Percentiles rank a stretch among this genome's conserved stretches.
These are phyloP conservation scores for Cotesia vestalis DNA, from an alignment of 1,140 invertebrate species.

Conservation along the genomic window DNA sequence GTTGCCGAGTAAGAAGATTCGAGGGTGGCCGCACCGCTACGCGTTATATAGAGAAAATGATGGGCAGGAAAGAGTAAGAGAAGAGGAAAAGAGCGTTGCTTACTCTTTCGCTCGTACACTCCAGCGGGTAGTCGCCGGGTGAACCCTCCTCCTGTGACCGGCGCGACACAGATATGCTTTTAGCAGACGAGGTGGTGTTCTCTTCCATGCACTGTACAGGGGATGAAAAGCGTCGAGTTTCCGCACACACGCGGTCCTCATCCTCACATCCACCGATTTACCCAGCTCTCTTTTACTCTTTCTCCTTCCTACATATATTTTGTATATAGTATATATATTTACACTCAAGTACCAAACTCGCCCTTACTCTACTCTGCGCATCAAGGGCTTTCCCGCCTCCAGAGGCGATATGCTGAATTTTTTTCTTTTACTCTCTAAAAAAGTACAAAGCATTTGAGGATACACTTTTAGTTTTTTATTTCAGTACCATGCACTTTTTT, in stretches of 20 bases:
- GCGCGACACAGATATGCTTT: slow-evolving; percentile 53
- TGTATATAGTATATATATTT: not conserved
- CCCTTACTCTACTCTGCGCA: not conserved
- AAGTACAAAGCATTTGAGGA: slow-evolving; percentile 2
- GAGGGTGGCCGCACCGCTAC: too few species aligned
- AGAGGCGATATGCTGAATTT: slow-evolving; percentile 1
- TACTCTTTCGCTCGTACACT: not conserved
- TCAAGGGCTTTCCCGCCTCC: slow-evolving; percentile 6
- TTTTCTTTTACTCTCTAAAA: not conserved
- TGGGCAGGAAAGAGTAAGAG: not conserved
- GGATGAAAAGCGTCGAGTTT: slow-evolving; percentile 46
- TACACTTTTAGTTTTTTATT: too few species aligned
- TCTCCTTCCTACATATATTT: not conserved
- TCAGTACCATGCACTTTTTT: too few species aligned
- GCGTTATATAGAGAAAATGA: not conserved
- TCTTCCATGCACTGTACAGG: slow-evolving; percentile 13
- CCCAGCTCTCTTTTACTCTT: not conserved
- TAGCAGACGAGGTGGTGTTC: slow-evolving; percentile 45
- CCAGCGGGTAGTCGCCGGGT: slow-evolving; percentile 18
- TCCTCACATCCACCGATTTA: slow-evolving; percentile 10
- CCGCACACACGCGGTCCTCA: slow-evolving; percentile 46
- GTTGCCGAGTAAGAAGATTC: too few species aligned
- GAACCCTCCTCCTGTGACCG: slow-evolving; percentile 41
- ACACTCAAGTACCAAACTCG: not conserved
- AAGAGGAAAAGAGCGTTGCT: not conserved